A percentile compares a stretch with the other conserved stretches of the same genome.
phyloP scores from a whole-genome alignment of 2,113 vertebrate species.

The Sitta europaea region DNA sequence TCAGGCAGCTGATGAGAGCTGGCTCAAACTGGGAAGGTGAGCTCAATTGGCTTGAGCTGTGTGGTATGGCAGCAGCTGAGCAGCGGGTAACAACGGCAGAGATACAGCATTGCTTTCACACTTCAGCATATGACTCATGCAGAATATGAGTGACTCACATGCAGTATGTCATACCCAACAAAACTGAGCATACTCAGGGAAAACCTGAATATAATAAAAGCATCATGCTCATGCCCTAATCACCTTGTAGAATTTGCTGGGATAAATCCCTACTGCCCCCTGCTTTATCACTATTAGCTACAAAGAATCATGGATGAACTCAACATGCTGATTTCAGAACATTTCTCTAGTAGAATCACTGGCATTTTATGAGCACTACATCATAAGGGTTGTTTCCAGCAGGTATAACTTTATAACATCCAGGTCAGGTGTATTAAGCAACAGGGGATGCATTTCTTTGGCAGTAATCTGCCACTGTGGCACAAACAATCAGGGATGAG shows the following conservation, averaged over 20 bases:
- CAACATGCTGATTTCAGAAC: slow-evolving; percentile 23
- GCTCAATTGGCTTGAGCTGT: slow-evolving; percentile 22
- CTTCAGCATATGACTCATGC: slow-evolving; percentile 61
- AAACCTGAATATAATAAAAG: neutral
- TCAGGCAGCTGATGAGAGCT: slow-evolving; percentile 1
- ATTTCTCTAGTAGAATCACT: neutral
- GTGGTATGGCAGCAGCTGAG: slow-evolving; percentile 50
- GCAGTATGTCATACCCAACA: slow-evolving; percentile 42
- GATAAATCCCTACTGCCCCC: neutral
- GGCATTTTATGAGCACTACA: slow-evolving; percentile 36
- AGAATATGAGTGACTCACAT: slow-evolving; percentile 52
- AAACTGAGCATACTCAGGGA: neutral
- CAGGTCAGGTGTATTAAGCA: slow-evolving; percentile 58
- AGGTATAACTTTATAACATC: slow-evolving; percentile 49
- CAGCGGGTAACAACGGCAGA: slow-evolving; percentile 45
- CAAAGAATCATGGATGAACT: neutral
- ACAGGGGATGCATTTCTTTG: slow-evolving; percentile 55
- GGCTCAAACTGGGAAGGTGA: slow-evolving; percentile 41
- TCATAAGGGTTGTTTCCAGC: slow-evolving; percentile 51
- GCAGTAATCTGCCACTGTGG: slow-evolving; percentile 45
- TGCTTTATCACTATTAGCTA: neutral
- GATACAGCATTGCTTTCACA: slow-evolving; percentile 56
- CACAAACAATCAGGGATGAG: slow-evolving; percentile 45
- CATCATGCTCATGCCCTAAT: neutral
- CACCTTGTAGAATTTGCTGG: neutral